A percentile compares a stretch with the other conserved stretches of the same genome.
phyloP scores from a whole-genome alignment of 2,797 vertebrate species.

The Melanotaenia maccullochi region DNA sequence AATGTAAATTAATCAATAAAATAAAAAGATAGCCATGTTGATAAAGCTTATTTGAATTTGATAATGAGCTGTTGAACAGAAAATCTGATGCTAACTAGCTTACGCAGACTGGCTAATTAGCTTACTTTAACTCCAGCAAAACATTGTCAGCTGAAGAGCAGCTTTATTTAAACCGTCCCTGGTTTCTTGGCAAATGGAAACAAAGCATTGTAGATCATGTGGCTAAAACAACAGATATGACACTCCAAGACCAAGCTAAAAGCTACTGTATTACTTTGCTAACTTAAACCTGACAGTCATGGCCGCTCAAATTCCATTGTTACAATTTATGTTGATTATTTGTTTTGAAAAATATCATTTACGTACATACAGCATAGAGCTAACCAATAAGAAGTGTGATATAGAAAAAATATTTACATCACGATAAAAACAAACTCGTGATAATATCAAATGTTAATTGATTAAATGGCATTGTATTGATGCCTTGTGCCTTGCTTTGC shows the following conservation, averaged over 20 bases:
- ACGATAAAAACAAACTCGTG: neutral
- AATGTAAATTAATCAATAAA: neutral
- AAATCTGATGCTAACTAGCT: slow-evolving; percentile 1
- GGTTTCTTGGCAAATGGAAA: neutral
- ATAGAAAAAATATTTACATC: neutral
- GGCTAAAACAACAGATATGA: neutral
- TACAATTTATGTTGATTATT: neutral
- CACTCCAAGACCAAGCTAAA: neutral
- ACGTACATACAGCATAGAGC: neutral
- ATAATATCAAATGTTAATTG: neutral
- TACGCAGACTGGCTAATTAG: neutral
- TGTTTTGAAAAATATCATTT: neutral
- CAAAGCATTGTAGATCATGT: neutral
- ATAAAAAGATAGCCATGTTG: neutral
- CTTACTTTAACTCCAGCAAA: neutral
- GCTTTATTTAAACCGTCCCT: neutral
- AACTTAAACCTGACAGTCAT: neutral
- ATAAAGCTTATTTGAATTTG: slow-evolving; percentile 5
- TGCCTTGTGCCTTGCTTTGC: neutral
- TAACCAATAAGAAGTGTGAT: neutral
- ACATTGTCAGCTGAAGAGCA: neutral
- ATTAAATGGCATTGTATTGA: neutral
- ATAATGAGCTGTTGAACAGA: neutral
- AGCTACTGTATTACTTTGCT: neutral
- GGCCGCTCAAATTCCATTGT: neutral